Percentiles rank a stretch among this genome's conserved stretches.
These are phyloP conservation scores for Lymantria monacha DNA, from an alignment of 2,888 invertebrate species.

Conservation along the genomic window DNA sequence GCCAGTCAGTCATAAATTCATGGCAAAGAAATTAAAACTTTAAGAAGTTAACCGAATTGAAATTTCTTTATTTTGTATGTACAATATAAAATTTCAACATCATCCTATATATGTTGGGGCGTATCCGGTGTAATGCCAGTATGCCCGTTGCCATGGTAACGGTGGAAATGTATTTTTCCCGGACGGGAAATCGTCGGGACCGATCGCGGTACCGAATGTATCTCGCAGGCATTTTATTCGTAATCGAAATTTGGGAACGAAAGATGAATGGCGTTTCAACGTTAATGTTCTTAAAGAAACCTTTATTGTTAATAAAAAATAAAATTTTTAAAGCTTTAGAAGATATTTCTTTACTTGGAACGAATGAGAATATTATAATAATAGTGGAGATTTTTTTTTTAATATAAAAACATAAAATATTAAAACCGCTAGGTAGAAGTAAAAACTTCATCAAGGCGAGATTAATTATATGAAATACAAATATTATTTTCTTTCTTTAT, in stretches of 20 bases:
- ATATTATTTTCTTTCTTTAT: too few relatives aligned
- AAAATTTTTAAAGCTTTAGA: background rate
- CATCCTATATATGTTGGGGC: conserved; percentile 32
- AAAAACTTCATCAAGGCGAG: too few relatives aligned
- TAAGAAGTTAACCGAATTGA: too few relatives aligned
- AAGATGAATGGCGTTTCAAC: conserved; percentile 30
- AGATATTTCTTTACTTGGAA: too few relatives aligned
- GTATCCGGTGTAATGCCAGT: conserved; percentile 67
- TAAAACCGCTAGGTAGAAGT: too few relatives aligned
- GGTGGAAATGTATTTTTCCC: conserved; percentile 66
- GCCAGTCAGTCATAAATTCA: too few relatives aligned
- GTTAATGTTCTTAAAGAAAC: background rate
- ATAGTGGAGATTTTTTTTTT: too few relatives aligned
- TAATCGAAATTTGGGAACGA: conserved; percentile 36
- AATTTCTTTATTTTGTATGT: background rate
- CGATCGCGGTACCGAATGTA: conserved; percentile 45
- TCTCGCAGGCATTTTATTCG: conserved; percentile 34
- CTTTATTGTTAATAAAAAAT: background rate
- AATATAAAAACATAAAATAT: too few relatives aligned
- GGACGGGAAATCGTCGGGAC: conserved; percentile 33
- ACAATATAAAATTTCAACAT: background rate
- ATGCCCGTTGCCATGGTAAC: conserved; percentile 72
- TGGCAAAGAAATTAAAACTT: too few relatives aligned
- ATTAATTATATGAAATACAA: too few relatives aligned
- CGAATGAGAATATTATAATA: too few relatives aligned